Percentiles rank a stretch among this genome's conserved stretches.
Conservation (phyloP, 2,888 invertebrate genomes). For the Heliconius sara region DNA sequence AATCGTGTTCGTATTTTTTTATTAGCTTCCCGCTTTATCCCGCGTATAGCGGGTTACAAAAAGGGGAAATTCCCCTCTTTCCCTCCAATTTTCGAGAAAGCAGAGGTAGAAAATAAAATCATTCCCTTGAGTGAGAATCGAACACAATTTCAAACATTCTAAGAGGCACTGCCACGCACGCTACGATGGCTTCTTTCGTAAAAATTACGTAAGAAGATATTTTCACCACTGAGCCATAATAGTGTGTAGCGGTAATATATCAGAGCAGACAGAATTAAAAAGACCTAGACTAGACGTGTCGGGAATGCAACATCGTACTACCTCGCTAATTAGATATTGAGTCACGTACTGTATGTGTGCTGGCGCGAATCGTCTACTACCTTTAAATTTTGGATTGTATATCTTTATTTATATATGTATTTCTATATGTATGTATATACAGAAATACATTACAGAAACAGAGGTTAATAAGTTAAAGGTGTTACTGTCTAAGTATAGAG, state of each 20-base stretch:
- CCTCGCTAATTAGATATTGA: constrained; percentile 8
- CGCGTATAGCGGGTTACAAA: background rate
- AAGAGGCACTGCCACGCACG: too few species aligned
- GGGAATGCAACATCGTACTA: background rate
- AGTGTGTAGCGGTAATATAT: background rate
- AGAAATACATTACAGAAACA: too few species aligned
- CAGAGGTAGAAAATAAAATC: too few species aligned
- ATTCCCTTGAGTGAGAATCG: too few species aligned
- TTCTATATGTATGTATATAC: background rate
- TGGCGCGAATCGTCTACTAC: background rate
- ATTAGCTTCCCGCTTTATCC: background rate
- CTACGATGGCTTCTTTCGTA: too few species aligned
- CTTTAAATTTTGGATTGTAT: background rate
- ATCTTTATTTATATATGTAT: background rate
- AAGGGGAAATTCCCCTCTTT: too few species aligned
- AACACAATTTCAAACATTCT: too few species aligned
- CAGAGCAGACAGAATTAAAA: background rate
- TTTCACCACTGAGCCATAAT: background rate
- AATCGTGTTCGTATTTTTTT: too few species aligned
- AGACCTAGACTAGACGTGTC: constrained; percentile 1
- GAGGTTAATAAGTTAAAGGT: too few species aligned
- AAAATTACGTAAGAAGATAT: background rate
- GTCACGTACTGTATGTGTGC: constrained; percentile 5
- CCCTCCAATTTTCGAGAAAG: too few species aligned
- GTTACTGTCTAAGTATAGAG: too few species aligned